Percentiles rank a stretch among this genome's conserved stretches.
These are phyloP conservation scores for Phymorhynchus buccinoides DNA, from an alignment of 1,140 invertebrate genomes.

Conservation along the genomic window DNA sequence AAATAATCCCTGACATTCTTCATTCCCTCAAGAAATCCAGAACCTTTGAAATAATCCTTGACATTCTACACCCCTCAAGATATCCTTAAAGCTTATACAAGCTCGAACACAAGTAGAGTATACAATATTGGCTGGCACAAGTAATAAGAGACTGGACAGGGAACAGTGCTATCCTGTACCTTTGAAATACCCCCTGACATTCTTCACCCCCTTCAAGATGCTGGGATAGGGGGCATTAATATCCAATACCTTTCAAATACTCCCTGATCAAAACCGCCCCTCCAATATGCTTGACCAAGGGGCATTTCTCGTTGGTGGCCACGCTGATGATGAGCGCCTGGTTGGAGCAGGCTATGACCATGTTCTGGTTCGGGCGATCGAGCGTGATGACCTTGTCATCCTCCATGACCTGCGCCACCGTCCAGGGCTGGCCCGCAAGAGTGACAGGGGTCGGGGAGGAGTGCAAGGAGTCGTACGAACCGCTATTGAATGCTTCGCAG, in stretches of 20 bases:
- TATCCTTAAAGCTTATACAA: no score
- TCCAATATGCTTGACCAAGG: background rate
- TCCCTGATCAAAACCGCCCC: constrained; percentile 37
- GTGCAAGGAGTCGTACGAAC: no score
- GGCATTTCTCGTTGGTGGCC: constrained; percentile 38
- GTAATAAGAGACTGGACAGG: no score
- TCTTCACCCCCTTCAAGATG: background rate
- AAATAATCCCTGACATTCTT: no score
- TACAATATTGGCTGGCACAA: no score
- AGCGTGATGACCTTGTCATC: constrained; percentile 28
- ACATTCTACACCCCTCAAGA: no score
- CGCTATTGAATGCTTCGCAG: no score
- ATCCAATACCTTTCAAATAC: constrained; percentile 40
- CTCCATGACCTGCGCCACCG: constrained; percentile 29
- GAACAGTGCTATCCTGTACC: background rate
- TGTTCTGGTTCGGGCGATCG: constrained; percentile 33
- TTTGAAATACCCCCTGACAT: background rate
- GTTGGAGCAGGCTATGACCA: constrained; percentile 36
- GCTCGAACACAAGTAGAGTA: no score
- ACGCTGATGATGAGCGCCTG: constrained; percentile 36
- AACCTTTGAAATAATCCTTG: no score
- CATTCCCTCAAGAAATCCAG: no score
- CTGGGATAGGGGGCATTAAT: constrained; percentile 30
- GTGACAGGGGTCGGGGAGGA: no score
- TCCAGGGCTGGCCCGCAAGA: constrained; percentile 38